Conservation (phyloP, 2,113 vertebrate species). For the Solenodon paradoxus region DNA sequence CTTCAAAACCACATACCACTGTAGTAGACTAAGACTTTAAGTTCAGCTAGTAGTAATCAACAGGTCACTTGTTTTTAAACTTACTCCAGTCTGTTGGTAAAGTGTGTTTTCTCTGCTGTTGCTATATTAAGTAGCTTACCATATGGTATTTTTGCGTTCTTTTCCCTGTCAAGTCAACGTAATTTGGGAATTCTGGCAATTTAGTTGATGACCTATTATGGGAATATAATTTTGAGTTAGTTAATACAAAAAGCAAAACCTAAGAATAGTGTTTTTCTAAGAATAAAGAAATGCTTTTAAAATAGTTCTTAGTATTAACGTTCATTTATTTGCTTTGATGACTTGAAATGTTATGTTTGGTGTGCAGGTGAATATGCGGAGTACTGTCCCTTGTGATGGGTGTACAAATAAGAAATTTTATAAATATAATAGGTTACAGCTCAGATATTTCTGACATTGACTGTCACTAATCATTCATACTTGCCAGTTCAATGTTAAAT, state of each 20-base stretch:
- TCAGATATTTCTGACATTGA: neutral
- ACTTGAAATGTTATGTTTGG: neutral
- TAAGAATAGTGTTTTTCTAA: too few relatives aligned
- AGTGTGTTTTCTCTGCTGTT: neutral
- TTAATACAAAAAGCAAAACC: too few relatives aligned
- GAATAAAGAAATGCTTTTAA: constrained; percentile 2
- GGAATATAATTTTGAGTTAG: neutral
- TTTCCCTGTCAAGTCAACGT: neutral
- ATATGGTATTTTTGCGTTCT: neutral
- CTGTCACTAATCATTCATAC: constrained; percentile 7
- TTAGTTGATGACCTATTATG: neutral
- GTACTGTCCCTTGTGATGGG: neutral
- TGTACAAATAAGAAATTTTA: neutral
- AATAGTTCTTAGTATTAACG: neutral
- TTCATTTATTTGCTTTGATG: neutral
- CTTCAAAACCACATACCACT: neutral
- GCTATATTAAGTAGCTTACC: neutral
- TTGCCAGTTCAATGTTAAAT: constrained; percentile 50
- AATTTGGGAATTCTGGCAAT: neutral
- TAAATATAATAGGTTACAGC: neutral
- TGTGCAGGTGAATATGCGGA: neutral
- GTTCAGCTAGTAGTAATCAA: neutral
- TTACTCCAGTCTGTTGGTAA: too few relatives aligned
- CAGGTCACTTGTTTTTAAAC: neutral
- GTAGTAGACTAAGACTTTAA: neutral